phyloP scores from a whole-genome alignment of 2,113 vertebrate genomes.

The Chitala chitala region DNA sequence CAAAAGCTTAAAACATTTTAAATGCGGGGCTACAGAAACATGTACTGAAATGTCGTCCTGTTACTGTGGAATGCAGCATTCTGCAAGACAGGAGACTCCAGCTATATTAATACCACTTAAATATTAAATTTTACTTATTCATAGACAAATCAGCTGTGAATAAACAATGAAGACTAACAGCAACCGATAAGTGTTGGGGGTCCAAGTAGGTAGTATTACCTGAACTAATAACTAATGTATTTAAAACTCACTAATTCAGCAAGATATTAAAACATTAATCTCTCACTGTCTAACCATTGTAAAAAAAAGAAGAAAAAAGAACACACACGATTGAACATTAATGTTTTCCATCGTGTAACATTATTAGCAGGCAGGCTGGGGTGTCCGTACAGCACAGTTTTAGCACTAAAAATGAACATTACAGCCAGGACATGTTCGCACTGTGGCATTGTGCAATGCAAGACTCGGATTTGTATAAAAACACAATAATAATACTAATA shows the following conservation, averaged over 20 bases:
- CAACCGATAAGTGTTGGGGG: background rate
- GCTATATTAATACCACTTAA: background rate
- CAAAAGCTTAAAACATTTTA: too few species aligned
- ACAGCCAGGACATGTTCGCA: background rate
- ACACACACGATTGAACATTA: too few species aligned
- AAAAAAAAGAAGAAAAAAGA: background rate
- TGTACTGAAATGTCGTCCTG: too few species aligned
- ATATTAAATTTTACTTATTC: slow-evolving; percentile 21
- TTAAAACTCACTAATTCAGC: background rate
- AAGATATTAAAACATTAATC: slow-evolving; percentile 9
- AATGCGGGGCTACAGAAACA: too few species aligned
- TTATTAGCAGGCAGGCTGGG: background rate
- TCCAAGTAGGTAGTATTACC: background rate
- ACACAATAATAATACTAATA: too few species aligned
- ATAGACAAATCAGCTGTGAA: slow-evolving; percentile 5
- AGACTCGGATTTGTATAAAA: too few species aligned
- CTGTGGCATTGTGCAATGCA: background rate
- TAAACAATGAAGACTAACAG: background rate
- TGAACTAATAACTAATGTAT: background rate
- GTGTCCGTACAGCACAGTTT: background rate
- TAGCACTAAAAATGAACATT: background rate
- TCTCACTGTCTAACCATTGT: background rate
- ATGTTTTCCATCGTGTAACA: too few species aligned
- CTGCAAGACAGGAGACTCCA: background rate
- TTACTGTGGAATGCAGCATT: background rate